Base-by-base conservation (phyloP, 2,888 invertebrate species). In the Campoletis raptor region DNA sequence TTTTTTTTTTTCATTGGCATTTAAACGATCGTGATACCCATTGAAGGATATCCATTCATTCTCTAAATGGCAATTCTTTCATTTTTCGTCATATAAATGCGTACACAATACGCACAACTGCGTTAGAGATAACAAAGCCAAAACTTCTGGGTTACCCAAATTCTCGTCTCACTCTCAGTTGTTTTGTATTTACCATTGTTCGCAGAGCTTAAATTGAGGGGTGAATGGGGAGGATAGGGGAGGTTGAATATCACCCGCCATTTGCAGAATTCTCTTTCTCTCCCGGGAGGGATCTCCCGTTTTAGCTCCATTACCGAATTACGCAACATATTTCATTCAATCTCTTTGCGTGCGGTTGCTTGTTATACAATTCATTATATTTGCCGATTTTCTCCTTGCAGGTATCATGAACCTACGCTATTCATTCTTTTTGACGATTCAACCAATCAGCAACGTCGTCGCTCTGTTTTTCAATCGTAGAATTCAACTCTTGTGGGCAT, bases 291-390 rank as follows among this genome's bases (percentile, higher is more conserved):
- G 37, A 30, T 52, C 9, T 67, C 66, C 40, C 85, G 36, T 52
- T 81, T 69, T 73, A 24, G 72, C 72, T 85, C 82, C 79, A 82
- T 85, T 85, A 85, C 74, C 79, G 76, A 83, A 85, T 83, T 83
- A 85, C 85, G 85, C 66, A 82, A 85, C 82, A 61, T 72, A 72
- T 85, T 83, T 83, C 83, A 66, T 76, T 80, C 70, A 72, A 74
- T 61, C 81, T 77, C 48, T 77, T 24, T 37, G 66, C 70, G 21
- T 30, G 66, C 67, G 24, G 67, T 81, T 42, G 52, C 37, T 15
- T 15, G 72, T 76, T 72, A 73, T 67, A 69, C 52, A 83, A 81
- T 83, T 67, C 54, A 81, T 78, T 78, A 45, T 81, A 30, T 73
- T 70, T 40, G 61, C 52, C 42, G 40, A 67, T 81, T 78, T 81